phyloP scores from a whole-genome alignment of 1,140 invertebrate genomes.

The Helicoverpa zea region DNA sequence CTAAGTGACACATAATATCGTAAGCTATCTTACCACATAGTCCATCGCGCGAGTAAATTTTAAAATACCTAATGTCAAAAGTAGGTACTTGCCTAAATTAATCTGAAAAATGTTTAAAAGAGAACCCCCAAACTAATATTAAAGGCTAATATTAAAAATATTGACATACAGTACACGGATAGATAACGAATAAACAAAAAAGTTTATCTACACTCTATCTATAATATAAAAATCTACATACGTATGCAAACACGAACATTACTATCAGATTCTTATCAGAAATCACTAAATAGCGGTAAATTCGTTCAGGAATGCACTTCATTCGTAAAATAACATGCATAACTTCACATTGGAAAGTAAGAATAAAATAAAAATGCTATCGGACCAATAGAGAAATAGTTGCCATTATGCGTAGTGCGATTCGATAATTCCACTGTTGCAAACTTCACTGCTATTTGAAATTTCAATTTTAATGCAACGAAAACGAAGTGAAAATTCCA shows the following conservation, averaged over 20 bases:
- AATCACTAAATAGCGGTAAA: not conserved
- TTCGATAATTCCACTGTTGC: conserved; percentile 24
- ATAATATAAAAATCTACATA: not conserved
- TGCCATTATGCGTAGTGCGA: not conserved
- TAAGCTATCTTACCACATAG: no score
- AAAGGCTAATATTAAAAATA: no score
- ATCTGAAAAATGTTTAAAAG: no score
- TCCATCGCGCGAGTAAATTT: no score
- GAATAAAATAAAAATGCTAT: conserved; percentile 6
- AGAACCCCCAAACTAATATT: no score
- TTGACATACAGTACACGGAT: no score
- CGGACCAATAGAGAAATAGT: conserved; percentile 3
- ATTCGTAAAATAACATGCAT: conserved; percentile 9
- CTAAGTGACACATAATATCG: no score
- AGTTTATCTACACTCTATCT: no score
- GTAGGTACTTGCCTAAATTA: no score
- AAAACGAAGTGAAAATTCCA: conserved; percentile 29
- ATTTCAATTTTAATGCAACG: conserved; percentile 38
- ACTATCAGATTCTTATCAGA: not conserved
- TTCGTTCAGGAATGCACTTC: not conserved
- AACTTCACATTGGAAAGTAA: conserved; percentile 20
- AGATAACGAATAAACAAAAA: no score
- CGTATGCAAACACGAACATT: not conserved
- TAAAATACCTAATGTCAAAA: no score
- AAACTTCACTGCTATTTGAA: conserved; percentile 17